Base-by-base conservation (phyloP, 2,113 vertebrate species). In the Eulemur rufifrons region DNA sequence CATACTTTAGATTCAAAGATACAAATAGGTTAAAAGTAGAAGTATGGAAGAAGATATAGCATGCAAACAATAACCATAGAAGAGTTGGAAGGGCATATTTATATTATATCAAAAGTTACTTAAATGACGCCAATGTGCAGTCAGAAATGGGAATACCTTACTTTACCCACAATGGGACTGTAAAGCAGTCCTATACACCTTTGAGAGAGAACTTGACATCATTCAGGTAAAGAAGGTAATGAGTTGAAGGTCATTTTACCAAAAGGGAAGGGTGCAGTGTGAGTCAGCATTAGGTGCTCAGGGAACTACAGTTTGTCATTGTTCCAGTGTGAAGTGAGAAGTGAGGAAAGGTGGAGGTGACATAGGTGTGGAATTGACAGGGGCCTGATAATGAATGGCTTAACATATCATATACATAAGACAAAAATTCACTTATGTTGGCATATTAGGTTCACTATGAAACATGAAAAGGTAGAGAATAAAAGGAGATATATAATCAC, bases 1-100 rank as follows among this genome's bases (percentile, higher is more conserved):
- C 7, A 59, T 37, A 90, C 34, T 91, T 93, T 84, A 88, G 56
- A 68, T 69, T 93, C 29, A 39, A 93, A 97, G 39, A 92, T 10
- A 81, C 14, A 63, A 87, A n/a, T 21, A 82, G 27, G 29, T 96
- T 81, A 83, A 93, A 87, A 71, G 71, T 39, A 68, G 69, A 73
- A 71, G 20, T 18, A 45, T 13, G 11, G 29, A 63, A 29, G 74
- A 89, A 17, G 23, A 54, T 71, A 59, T 29, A 78, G 8, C 29
- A 91, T 66, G 10, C 17, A 92, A 64, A 77, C 18, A n/a, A 23
- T 77, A 86, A 74, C 25, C 23, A 34, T 29, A 80, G 77, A 42
- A 83, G 25, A 84, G 64, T 18, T 61, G 5, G 87, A 87, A 8
- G 20, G 18, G 12, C 17, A 15, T 86, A 42, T 83, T 52, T 61